phyloP scores from a whole-genome alignment of 53 echinoderm and acorn worm species.

The Patiria pectinifera region DNA sequence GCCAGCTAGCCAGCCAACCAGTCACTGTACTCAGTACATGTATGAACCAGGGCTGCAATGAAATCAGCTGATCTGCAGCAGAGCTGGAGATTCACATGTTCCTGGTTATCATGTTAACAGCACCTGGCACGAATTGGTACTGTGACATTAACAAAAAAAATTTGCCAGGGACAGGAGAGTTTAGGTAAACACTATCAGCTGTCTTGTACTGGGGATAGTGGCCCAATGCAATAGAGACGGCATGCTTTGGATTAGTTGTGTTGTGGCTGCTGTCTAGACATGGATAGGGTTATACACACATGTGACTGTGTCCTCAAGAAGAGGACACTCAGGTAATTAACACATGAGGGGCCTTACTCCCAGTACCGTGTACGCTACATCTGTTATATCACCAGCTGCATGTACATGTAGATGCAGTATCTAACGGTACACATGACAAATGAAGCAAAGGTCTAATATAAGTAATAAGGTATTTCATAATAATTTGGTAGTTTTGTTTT shows the following conservation, averaged over 20 bases:
- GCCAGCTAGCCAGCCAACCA: not conserved
- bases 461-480: too few relatives aligned
- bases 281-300: not conserved
- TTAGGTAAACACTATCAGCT: slow-evolving; percentile 17
- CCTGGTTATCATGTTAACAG: not conserved
- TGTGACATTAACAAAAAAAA: not conserved
- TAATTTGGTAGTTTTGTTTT: too few relatives aligned
- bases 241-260: not conserved
- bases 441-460: too few relatives aligned
- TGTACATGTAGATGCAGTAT: too few relatives aligned
- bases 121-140: not conserved
- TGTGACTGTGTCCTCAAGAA: too few relatives aligned
- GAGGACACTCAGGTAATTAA: not conserved
- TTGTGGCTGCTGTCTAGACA: not conserved
- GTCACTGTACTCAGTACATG: too few relatives aligned
- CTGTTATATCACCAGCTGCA: too few relatives aligned
- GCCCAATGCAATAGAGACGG: not conserved
- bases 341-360: not conserved
- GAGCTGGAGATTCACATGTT: not conserved
- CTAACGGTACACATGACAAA: too few relatives aligned
- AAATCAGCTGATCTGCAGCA: not conserved
- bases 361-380: not conserved
- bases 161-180: not conserved
- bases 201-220: not conserved
- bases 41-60: not conserved